A percentile compares a stretch with the other conserved stretches of the same genome.
Conservation (phyloP, 2,113 vertebrate species). For the Campylomormyrus tamandua region DNA sequence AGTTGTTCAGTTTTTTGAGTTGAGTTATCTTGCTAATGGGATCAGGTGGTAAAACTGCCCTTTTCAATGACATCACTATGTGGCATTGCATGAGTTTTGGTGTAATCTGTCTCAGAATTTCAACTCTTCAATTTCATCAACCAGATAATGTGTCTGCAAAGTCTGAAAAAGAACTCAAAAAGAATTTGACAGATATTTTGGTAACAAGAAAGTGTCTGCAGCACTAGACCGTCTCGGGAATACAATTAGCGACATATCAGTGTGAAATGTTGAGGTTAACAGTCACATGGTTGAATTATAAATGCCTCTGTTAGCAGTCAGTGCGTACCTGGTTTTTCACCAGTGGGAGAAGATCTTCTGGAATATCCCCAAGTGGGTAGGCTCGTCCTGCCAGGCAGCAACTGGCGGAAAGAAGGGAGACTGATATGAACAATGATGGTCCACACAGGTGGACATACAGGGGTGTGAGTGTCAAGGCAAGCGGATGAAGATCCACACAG, state of each 20-base stretch:
- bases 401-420: slow-evolving; percentile 48
- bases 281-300: neutral
- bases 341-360: slow-evolving; percentile 86
- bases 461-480: neutral
- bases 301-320: neutral
- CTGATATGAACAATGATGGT: neutral
- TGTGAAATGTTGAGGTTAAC: neutral
- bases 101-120: neutral
- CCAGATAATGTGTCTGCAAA: neutral
- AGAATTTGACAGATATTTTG: neutral
- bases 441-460: neutral
- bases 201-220: neutral
- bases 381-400: slow-evolving; percentile 88
- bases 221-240: neutral
- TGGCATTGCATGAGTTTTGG: neutral
- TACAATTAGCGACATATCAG: neutral
- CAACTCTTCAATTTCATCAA: neutral
- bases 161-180: neutral
- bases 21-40: neutral
- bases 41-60: neutral
- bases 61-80: neutral
- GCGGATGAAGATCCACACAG: neutral
- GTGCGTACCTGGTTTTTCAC: slow-evolving; percentile 89
- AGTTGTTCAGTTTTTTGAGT: neutral
- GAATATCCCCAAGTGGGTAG: slow-evolving; percentile 88